Conservation (phyloP, 2,888 invertebrate species). For the Gastracanthus pulcherrimus region DNA sequence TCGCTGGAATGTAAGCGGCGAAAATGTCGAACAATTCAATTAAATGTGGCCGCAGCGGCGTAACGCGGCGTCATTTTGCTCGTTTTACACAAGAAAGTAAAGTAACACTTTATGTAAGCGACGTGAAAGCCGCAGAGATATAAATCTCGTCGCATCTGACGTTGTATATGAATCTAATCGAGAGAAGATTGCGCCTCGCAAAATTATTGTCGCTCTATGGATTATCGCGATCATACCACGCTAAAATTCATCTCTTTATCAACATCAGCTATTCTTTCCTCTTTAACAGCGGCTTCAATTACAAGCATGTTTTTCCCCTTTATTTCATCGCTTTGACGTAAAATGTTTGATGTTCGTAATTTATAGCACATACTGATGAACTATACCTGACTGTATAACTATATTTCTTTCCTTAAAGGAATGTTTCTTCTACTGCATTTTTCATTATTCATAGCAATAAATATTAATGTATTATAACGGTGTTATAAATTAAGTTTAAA, state of each 20-base stretch:
- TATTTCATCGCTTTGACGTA: not conserved
- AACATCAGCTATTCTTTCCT: not conserved
- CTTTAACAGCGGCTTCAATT: not conserved
- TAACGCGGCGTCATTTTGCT: too few relatives aligned
- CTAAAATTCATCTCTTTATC: not conserved
- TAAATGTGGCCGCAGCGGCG: not conserved
- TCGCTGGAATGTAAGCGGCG: not conserved
- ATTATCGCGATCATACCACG: not conserved
- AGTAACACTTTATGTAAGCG: not conserved
- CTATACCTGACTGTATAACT: too few relatives aligned
- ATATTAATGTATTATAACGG: too few relatives aligned
- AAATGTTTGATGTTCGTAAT: not conserved
- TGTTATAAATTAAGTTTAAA: too few relatives aligned
- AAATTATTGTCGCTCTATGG: not conserved
- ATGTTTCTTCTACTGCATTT: too few relatives aligned
- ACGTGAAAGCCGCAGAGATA: not conserved
- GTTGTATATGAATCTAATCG: not conserved
- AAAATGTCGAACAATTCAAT: conserved; percentile 33
- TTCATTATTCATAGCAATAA: too few relatives aligned
- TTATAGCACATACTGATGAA: conserved; percentile 14
- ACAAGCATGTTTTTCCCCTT: not conserved
- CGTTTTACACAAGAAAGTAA: not conserved
- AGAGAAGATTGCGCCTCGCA: too few relatives aligned
- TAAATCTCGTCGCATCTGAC: not conserved
- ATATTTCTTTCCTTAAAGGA: too few relatives aligned